These are phyloP conservation scores for Lithodes maja DNA, from an alignment of 2,888 invertebrate species.

Conservation along the genomic window DNA sequence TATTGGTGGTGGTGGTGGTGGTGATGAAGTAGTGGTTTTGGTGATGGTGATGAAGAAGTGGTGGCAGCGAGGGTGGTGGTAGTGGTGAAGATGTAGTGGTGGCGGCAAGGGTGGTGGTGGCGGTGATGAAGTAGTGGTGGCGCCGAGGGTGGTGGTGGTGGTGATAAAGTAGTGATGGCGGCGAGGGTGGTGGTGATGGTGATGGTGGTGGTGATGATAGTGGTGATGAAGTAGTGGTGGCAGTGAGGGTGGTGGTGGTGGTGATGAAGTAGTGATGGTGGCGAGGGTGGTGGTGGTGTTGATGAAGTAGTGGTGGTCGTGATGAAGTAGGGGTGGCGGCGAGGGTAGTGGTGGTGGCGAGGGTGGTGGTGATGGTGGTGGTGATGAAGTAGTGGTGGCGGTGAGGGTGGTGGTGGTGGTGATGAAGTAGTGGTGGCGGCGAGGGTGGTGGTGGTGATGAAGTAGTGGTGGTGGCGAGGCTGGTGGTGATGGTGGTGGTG, in stretches of 20 bases:
- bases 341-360: background rate
- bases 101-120: background rate
- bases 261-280: no score
- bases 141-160: background rate
- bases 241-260: background rate
- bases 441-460: no score
- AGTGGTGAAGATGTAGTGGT: no score
- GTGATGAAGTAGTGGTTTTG: no score
- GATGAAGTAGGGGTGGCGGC: no score
- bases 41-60: background rate
- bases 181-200: background rate
- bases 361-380: background rate
- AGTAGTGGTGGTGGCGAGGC: no score
- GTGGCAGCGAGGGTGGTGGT: background rate
- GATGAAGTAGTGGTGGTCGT: no score
- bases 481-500: no score
- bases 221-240: background rate
- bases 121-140: background rate
- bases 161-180: background rate
- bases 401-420: background rate
- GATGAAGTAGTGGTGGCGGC: background rate
- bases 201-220: background rate
- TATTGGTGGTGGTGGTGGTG: no score
- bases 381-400: background rate
- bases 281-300: no score